Evolutionary conservation across 2,797 vertebrate genomes (phyloP).

Genomic region (Enteromius anoplus): DNA sequence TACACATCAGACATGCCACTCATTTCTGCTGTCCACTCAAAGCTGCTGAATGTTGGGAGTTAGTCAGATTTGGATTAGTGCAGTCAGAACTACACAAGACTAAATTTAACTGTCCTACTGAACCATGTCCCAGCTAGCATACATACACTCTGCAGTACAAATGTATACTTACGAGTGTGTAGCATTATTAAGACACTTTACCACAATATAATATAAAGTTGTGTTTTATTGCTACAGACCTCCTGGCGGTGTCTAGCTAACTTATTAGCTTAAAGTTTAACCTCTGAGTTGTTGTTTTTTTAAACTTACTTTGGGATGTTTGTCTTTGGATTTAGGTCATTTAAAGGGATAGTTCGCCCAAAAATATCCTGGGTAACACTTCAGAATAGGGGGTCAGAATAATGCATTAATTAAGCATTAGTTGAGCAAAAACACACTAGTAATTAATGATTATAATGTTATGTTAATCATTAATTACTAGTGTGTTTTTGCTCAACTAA

Average conservation of each 20-base stretch:
- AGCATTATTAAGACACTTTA: background rate
- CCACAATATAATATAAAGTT: background rate
- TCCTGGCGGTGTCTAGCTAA: background rate
- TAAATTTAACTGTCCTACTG: background rate
- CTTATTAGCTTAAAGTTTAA: background rate
- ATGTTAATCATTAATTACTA: no score
- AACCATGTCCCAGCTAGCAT: background rate
- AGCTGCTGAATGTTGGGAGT: background rate
- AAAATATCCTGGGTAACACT: no score
- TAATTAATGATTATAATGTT: no score
- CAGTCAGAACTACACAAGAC: background rate
- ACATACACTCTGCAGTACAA: background rate
- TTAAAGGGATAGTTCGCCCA: no score
- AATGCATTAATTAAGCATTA: no score
- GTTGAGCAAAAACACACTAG: no score
- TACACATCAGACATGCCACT: conserved; percentile 15
- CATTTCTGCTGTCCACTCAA: conserved; percentile 8
- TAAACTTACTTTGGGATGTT: no score
- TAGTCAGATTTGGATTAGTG: background rate
- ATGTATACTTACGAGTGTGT: background rate
- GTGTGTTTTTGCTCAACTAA: no score
- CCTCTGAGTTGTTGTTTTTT: background rate
- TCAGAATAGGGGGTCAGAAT: no score
- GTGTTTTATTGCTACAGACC: background rate
- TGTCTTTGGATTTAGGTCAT: no score